Evolutionary conservation across 2,797 vertebrate species (phyloP), one percentile per base, ranked within the genome.

Genomic region (Ataeniobius toweri): DNA sequence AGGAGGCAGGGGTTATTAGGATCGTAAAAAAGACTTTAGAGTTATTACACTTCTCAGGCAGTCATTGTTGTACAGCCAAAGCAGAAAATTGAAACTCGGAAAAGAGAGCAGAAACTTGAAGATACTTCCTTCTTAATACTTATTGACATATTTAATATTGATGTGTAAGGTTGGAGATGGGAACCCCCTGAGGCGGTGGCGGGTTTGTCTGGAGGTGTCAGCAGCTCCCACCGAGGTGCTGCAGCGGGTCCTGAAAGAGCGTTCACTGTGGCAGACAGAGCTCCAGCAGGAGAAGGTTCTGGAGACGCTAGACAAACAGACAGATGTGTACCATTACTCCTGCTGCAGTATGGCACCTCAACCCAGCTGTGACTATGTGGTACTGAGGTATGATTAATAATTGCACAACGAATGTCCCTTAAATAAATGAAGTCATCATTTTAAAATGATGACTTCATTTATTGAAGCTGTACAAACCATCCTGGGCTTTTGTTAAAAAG

Each of bases 311-410:
- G 97, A 98, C 88, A 96, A 94, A 83, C 97, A 98, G 77, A 98
- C 96, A 0, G 98, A 99, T 61, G 91, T 99, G 85, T 98, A 96
- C 80, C 97, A 97, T 86, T 98, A 96, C 36, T 95, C 96, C 88
- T 83, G 96, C 89, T 92, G 93, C 87, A 96, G 95, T 94, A 99
- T 98, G 97, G 91, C 95, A 28, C 97, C 98, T 44, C 97, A 97
- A 46, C 97, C 97, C 0, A 85, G 94, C 91, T 94, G 95, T 76
- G 97, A 99, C 92, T 98, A 96, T 8, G 95, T 98, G 41, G 94
- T 98, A 82, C 96, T 99, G 73, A 97, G 98, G 98, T 98, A 93
- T 9, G 48, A 13, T 79, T n/a, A 26, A 56, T 24, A 53, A 22
- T 4, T 51, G 20, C 20, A 53, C 5, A 14, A 53, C 9, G 36